phyloP scores from a whole-genome alignment of 2,797 vertebrate genomes.

The Rhynchotus rufescens region DNA sequence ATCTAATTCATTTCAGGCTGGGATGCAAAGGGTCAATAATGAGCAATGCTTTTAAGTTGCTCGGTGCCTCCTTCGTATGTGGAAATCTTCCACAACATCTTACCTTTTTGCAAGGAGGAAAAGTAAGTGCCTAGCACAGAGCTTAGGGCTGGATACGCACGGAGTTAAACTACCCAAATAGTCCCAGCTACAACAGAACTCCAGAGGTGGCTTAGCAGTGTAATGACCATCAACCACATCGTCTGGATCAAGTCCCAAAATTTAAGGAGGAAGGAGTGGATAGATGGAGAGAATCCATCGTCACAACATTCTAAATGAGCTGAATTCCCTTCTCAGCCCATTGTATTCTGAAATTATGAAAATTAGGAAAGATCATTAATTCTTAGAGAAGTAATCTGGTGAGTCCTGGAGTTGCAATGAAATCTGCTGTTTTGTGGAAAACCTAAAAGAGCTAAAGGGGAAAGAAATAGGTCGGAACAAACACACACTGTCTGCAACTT shows the following conservation, averaged over 20 bases:
- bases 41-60: background rate
- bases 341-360: background rate
- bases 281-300: background rate
- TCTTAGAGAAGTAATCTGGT: background rate
- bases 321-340: background rate
- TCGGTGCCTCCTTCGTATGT: background rate
- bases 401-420: conserved; percentile 1
- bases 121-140: background rate
- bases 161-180: background rate
- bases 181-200: background rate
- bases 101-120: background rate
- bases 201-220: background rate
- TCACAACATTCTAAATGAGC: background rate
- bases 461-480: background rate
- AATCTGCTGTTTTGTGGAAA: background rate
- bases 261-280: background rate
- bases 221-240: background rate
- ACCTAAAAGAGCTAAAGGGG: background rate
- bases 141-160: background rate
- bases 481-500: background rate
- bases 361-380: conserved; percentile 4
- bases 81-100: background rate
- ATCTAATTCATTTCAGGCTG: background rate
- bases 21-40: background rate
- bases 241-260: background rate